Percentiles rank a stretch among this genome's conserved stretches.
phyloP scores from a whole-genome alignment of 1,140 invertebrate species.

The Macrotrachela quadricornifera region DNA sequence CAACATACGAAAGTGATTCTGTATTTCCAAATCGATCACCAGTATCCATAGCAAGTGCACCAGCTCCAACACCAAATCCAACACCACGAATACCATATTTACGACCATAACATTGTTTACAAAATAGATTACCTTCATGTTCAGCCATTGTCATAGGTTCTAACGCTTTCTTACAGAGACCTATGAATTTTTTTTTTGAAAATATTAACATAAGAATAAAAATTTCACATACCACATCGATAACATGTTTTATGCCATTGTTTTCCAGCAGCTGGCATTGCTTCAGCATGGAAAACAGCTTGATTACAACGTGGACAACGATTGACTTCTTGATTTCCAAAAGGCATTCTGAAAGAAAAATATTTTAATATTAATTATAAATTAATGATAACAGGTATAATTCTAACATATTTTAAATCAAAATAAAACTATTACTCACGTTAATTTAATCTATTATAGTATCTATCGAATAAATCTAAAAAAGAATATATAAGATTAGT shows the following conservation, averaged over 20 bases:
- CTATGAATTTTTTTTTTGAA: not conserved
- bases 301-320: conserved; percentile 85
- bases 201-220: no score
- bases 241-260: conserved; percentile 98
- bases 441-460: no score
- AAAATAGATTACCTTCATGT: conserved; percentile 79
- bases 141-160: conserved; percentile 80
- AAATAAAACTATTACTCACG: no score
- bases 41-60: conserved; percentile 69
- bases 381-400: no score
- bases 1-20: not conserved
- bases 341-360: not conserved
- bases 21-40: conserved; percentile 21
- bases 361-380: no score
- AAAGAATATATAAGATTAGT: no score
- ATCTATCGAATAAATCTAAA: no score
- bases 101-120: conserved; percentile 67
- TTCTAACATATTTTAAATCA: no score
- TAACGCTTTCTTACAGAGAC: conserved; percentile 62
- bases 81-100: conserved; percentile 80
- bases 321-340: not conserved
- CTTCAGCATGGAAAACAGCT: conserved; percentile 93
- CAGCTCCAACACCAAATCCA: conserved; percentile 89
- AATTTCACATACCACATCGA: conserved; percentile 48
- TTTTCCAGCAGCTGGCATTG: conserved; percentile 78